Evolutionary conservation across 2,113 vertebrate species (phyloP).

Genomic region (Laticauda laticaudata): DNA sequence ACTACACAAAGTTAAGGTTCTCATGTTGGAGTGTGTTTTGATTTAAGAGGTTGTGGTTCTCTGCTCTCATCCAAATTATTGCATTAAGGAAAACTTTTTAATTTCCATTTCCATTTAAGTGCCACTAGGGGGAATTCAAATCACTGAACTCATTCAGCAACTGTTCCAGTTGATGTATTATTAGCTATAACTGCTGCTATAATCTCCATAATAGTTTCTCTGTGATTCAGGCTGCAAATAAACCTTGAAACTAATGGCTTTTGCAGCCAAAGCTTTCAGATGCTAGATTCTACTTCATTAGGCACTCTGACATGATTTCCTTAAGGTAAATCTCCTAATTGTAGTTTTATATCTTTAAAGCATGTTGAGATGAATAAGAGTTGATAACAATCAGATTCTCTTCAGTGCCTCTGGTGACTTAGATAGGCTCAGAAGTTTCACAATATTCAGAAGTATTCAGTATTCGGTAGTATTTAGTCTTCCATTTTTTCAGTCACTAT

Average conservation of each 20-base stretch:
- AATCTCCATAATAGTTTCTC: neutral
- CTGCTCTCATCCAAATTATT: neutral
- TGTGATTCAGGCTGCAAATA: neutral
- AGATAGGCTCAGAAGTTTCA: neutral
- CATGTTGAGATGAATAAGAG: neutral
- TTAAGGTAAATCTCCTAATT: neutral
- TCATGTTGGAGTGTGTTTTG: neutral
- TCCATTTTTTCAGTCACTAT: neutral
- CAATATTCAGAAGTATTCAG: neutral
- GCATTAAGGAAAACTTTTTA: neutral
- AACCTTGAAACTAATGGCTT: neutral
- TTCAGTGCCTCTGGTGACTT: neutral
- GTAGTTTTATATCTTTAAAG: constrained; percentile 5
- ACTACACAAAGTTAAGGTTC: neutral
- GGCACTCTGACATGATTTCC: neutral
- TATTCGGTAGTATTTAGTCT: neutral
- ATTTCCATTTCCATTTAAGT: constrained; percentile 20
- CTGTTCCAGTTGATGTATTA: neutral
- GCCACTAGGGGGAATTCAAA: constrained; percentile 55
- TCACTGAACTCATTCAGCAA: neutral
- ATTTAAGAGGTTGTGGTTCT: neutral
- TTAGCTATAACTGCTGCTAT: neutral
- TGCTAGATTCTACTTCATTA: neutral
- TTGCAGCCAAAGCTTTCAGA: neutral
- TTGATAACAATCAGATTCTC: neutral